These are phyloP conservation scores for Nemurella pictetii DNA, from an alignment of 2,888 invertebrate genomes.

Conservation along the genomic window DNA sequence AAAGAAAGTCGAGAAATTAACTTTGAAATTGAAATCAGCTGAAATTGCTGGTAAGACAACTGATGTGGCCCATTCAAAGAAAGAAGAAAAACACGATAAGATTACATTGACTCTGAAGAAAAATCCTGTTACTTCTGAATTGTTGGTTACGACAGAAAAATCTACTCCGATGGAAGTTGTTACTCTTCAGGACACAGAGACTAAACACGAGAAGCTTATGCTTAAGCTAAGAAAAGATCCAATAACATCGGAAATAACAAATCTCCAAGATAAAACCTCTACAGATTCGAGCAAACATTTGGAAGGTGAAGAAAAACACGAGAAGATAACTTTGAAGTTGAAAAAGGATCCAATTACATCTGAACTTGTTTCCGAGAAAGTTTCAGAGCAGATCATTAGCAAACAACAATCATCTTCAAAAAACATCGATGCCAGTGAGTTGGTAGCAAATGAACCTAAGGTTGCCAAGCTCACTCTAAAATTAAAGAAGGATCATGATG, in stretches of 20 bases:
- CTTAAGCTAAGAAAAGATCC: constrained; percentile 20
- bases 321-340: constrained; percentile 37
- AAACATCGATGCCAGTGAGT: neutral
- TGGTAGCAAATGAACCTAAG: neutral
- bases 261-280: constrained; percentile 8
- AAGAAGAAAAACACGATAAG: constrained; percentile 34
- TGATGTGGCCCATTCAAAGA: constrained; percentile 28
- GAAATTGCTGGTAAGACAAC: constrained; percentile 40
- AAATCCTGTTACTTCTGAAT: constrained; percentile 40
- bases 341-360: constrained; percentile 35
- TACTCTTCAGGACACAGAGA: constrained; percentile 7
- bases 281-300: neutral
- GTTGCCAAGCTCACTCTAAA: constrained; percentile 38
- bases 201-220: constrained; percentile 29
- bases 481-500: constrained; percentile 35
- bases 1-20: constrained; percentile 35
- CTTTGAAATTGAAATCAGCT: constrained; percentile 30
- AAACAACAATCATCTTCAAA: neutral
- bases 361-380: constrained; percentile 22
- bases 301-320: constrained; percentile 43
- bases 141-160: constrained; percentile 32
- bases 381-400: neutral
- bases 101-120: constrained; percentile 31
- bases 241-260: constrained; percentile 23
- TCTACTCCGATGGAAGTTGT: constrained; percentile 14